phyloP scores from a whole-genome alignment of 2,113 vertebrate species.

The Buteo buteo region DNA sequence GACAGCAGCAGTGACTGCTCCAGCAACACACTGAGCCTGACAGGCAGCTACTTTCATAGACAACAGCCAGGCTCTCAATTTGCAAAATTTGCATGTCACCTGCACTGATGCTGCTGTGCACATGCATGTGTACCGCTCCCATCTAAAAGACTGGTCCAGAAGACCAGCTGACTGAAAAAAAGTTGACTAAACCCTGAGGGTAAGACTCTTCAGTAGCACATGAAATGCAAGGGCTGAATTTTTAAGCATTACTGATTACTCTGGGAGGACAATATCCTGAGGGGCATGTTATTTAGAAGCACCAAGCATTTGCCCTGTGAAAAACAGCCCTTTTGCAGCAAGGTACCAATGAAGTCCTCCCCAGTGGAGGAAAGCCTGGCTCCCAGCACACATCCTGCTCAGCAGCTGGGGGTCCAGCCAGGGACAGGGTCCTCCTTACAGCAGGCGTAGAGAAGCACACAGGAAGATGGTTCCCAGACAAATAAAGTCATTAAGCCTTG shows the following conservation, averaged over 20 bases:
- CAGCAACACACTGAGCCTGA: fast-evolving
- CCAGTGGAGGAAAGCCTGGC: not conserved
- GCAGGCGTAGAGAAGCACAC: not conserved
- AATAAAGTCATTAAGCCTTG: not conserved
- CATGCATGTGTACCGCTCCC: fast-evolving
- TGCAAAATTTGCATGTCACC: not conserved
- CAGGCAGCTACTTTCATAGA: not conserved
- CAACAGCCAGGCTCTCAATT: not conserved
- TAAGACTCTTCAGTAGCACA: not conserved
- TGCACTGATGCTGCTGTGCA: not conserved
- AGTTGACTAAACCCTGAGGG: not conserved
- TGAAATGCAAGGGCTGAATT: not conserved
- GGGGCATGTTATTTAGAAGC: not conserved
- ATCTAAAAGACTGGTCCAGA: not conserved
- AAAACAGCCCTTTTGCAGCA: not conserved
- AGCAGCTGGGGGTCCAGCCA: not conserved
- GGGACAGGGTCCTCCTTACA: not conserved
- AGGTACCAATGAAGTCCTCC: too few species aligned
- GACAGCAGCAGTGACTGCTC: not conserved
- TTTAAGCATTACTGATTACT: not conserved
- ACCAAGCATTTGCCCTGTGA: not conserved
- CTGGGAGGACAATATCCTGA: not conserved
- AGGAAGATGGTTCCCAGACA: not conserved
- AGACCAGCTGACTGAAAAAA: not conserved
- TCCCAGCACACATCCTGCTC: fast-evolving